Evolutionary conservation across 2,888 invertebrate genomes (phyloP).

Genomic region (Latrodectus hesperus): DNA sequence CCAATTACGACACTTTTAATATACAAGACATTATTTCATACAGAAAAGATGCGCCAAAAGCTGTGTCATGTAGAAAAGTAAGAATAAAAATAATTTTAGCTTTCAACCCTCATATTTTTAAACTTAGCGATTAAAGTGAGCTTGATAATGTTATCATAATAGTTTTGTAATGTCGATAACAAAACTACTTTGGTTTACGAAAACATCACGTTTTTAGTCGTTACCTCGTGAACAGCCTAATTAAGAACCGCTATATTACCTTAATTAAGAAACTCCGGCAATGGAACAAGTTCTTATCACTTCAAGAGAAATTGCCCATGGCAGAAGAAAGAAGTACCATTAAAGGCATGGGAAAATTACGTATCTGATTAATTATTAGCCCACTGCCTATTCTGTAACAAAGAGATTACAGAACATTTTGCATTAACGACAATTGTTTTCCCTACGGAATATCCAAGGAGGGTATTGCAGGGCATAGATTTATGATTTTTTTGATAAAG

Average conservation of each 20-base stretch:
- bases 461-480: too few relatives aligned
- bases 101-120: too few relatives aligned
- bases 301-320: conserved; percentile 13
- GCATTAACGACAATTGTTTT: background rate
- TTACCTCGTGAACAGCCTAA: conserved; percentile 47
- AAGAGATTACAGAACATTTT: background rate
- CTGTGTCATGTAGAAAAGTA: too few relatives aligned
- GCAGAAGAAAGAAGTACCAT: conserved; percentile 30
- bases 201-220: conserved; percentile 18
- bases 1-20: too few relatives aligned
- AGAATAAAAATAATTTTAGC: too few relatives aligned
- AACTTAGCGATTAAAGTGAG: too few relatives aligned
- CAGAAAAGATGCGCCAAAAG: too few relatives aligned
- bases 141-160: too few relatives aligned
- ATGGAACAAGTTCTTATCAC: conserved; percentile 35
- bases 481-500: too few relatives aligned
- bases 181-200: background rate
- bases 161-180: background rate
- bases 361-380: background rate
- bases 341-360: conserved; percentile 12
- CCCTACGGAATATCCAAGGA: too few relatives aligned
- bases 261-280: conserved; percentile 43
- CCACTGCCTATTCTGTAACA: background rate
- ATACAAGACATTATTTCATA: too few relatives aligned
- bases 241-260: conserved; percentile 18